phyloP scores from a whole-genome alignment of 2,888 invertebrate species.

The Lycophotia porphyrea region DNA sequence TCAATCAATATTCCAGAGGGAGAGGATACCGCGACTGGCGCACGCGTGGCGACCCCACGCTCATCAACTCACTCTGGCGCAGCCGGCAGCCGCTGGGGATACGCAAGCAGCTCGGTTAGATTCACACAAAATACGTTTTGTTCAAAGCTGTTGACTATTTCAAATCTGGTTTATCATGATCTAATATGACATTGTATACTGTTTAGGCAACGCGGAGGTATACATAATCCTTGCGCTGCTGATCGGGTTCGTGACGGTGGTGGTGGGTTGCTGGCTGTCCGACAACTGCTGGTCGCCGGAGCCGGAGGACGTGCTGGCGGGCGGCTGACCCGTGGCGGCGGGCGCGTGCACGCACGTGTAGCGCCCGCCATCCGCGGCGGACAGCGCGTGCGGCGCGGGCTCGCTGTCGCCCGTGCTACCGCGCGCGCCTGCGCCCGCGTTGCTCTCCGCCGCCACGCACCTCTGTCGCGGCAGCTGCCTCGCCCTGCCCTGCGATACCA shows the following conservation, averaged over 20 bases:
- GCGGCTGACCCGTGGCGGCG: slow-evolving; percentile 93
- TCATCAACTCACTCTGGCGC: slow-evolving; percentile 93
- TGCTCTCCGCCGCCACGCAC: slow-evolving; percentile 82
- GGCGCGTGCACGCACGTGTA: slow-evolving; percentile 91
- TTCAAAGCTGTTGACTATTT: slow-evolving; percentile 26
- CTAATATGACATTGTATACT: slow-evolving; percentile 44
- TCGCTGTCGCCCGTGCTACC: slow-evolving; percentile 85
- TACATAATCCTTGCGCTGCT: slow-evolving; percentile 93
- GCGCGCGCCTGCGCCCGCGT: slow-evolving; percentile 78
- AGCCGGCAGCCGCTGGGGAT: slow-evolving; percentile 94
- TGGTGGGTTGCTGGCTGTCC: slow-evolving; percentile 94
- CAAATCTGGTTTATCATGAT: background rate
- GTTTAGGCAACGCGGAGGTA: slow-evolving; percentile 93
- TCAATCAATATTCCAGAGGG: slow-evolving; percentile 91
- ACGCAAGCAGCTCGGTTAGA: slow-evolving; percentile 91
- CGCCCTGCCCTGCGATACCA: slow-evolving; percentile 79
- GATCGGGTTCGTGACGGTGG: slow-evolving; percentile 93
- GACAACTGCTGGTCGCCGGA: slow-evolving; percentile 95
- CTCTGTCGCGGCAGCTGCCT: slow-evolving; percentile 84
- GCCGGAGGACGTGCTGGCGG: slow-evolving; percentile 92
- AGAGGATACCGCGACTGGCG: slow-evolving; percentile 93
- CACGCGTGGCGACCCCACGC: slow-evolving; percentile 92
- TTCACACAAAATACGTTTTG: slow-evolving; percentile 5
- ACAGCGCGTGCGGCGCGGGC: slow-evolving; percentile 81
- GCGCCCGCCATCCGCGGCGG: slow-evolving; percentile 87